These are phyloP conservation scores for Propithecus coquereli DNA, from an alignment of 2,113 vertebrate species.

Conservation along the genomic window DNA sequence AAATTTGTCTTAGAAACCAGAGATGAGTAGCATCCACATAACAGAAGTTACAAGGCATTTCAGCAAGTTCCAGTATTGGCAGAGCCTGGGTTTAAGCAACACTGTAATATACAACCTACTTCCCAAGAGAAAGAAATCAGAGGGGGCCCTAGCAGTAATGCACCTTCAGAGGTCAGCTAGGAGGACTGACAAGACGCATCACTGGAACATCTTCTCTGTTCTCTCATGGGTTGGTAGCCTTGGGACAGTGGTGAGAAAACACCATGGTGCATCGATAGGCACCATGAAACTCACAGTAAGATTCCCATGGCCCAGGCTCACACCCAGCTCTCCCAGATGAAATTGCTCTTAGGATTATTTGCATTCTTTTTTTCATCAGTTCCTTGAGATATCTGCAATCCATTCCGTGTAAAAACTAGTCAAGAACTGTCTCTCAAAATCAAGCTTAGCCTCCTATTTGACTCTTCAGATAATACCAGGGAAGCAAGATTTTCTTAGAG, in stretches of 20 bases:
- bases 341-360: neutral
- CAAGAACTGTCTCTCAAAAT: neutral
- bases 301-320: neutral
- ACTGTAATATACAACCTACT: neutral
- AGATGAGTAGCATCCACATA: neutral
- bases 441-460: neutral
- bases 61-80: neutral
- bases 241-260: neutral
- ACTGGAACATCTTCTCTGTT: too few species aligned
- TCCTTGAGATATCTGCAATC: neutral
- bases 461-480: neutral
- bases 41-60: neutral
- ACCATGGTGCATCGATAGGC: too few species aligned
- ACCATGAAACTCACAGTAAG: neutral
- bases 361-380: neutral
- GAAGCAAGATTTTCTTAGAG: neutral
- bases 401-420: neutral
- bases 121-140: neutral
- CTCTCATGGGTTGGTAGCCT: too few species aligned
- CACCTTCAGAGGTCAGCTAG: neutral
- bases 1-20: neutral
- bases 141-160: neutral
- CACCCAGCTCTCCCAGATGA: neutral
- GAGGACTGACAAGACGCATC: neutral
- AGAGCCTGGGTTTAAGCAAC: neutral